phyloP scores from a whole-genome alignment of 2,888 invertebrate species.

The Galerucella calmariensis region DNA sequence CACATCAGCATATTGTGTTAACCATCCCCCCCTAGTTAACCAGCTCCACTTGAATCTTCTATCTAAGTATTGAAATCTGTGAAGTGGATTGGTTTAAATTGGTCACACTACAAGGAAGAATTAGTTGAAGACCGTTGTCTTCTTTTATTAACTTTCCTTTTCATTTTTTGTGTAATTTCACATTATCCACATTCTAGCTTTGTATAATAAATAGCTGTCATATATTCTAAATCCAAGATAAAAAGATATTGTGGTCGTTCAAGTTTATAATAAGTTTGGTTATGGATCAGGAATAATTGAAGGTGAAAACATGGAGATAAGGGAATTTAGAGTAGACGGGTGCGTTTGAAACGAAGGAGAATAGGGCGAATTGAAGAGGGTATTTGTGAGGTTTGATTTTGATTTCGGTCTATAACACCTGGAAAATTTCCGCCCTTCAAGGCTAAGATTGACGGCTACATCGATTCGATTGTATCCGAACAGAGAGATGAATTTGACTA shows the following conservation, averaged over 20 bases:
- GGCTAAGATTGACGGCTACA: background rate
- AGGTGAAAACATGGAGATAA: background rate
- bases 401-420: conserved; percentile 1
- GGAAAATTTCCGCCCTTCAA: background rate
- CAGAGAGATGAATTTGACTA: background rate
- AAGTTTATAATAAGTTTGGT: background rate
- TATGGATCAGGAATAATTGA: background rate
- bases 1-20: no score
- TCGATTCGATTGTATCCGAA: background rate
- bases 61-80: no score
- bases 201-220: no score
- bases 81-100: no score
- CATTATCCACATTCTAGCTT: no score
- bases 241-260: background rate
- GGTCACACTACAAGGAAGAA: no score
- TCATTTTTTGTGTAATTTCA: no score
- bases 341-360: background rate
- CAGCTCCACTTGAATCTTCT: no score
- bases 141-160: no score
- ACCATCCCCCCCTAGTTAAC: no score
- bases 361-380: background rate
- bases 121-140: no score
- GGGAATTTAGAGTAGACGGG: background rate
- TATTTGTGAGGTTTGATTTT: conserved; percentile 12
- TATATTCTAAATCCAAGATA: no score